These are phyloP conservation scores for Andricus grossulariae DNA, from an alignment of 1,140 invertebrate species.

Conservation along the genomic window DNA sequence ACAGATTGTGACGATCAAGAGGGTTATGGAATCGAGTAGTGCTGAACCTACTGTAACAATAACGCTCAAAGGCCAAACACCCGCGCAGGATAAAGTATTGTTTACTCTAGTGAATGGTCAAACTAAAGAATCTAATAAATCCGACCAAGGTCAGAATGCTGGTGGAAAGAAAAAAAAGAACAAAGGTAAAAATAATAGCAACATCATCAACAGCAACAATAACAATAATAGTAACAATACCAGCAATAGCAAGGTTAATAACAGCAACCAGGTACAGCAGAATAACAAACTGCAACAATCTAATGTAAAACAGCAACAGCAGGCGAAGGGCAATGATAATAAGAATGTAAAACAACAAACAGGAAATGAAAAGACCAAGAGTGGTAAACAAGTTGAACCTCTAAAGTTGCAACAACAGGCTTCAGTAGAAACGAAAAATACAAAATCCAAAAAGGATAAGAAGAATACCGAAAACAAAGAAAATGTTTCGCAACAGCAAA, in stretches of 20 bases:
- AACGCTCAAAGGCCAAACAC: constrained; percentile 84
- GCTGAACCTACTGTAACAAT: constrained; percentile 85
- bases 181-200: constrained; percentile 62
- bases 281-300: constrained; percentile 46
- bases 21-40: constrained; percentile 81
- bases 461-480: constrained; percentile 71
- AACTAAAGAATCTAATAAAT: constrained; percentile 73
- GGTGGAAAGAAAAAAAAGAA: constrained; percentile 75
- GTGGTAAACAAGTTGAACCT: constrained; percentile 57
- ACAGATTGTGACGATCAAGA: constrained; percentile 85
- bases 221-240: constrained; percentile 39
- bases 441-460: constrained; percentile 69
- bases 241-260: constrained; percentile 41
- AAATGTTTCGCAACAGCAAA: constrained; percentile 57
- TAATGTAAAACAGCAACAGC: constrained; percentile 55
- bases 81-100: constrained; percentile 84
- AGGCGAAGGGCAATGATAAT: constrained; percentile 55
- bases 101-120: constrained; percentile 85
- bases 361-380: constrained; percentile 59
- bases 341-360: constrained; percentile 43
- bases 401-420: constrained; percentile 52
- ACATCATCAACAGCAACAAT: constrained; percentile 62
- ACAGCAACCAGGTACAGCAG: constrained; percentile 36
- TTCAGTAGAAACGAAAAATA: constrained; percentile 53
- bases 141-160: constrained; percentile 59